Conservation (phyloP, 1,140 invertebrate genomes). For the Cydia splendana region DNA sequence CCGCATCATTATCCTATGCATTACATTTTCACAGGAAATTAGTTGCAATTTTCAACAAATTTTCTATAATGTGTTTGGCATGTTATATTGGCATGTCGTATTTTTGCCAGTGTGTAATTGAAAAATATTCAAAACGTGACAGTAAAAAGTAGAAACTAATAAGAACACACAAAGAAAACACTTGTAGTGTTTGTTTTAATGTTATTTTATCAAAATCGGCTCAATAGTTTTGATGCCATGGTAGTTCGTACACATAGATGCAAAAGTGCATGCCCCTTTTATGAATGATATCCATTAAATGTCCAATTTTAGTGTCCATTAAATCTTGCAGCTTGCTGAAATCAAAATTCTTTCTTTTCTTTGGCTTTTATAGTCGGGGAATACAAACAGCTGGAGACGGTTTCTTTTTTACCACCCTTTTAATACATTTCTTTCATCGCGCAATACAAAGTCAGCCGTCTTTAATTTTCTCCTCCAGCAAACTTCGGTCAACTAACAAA, state of each 20-base stretch:
- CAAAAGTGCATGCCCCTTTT: too few relatives aligned
- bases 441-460: not conserved
- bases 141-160: too few relatives aligned
- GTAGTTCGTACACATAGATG: too few relatives aligned
- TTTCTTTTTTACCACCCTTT: not conserved
- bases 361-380: not conserved
- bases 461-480: conserved; percentile 25
- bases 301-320: too few relatives aligned
- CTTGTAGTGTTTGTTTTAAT: too few relatives aligned
- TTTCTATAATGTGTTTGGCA: not conserved
- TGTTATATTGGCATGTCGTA: not conserved
- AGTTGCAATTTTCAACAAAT: conserved; percentile 11
- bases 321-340: not conserved
- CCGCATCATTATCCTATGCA: conserved; percentile 8
- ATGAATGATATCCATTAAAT: too few relatives aligned
- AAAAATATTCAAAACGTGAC: too few relatives aligned
- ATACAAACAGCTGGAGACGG: not conserved
- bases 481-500: conserved; percentile 24
- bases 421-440: not conserved
- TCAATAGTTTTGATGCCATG: too few relatives aligned
- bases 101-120: too few relatives aligned
- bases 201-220: too few relatives aligned
- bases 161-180: too few relatives aligned
- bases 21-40: conserved; percentile 26
- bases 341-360: not conserved